Evolutionary conservation across 2,113 vertebrate species (phyloP).

Genomic region (Chrysochloris asiatica): DNA sequence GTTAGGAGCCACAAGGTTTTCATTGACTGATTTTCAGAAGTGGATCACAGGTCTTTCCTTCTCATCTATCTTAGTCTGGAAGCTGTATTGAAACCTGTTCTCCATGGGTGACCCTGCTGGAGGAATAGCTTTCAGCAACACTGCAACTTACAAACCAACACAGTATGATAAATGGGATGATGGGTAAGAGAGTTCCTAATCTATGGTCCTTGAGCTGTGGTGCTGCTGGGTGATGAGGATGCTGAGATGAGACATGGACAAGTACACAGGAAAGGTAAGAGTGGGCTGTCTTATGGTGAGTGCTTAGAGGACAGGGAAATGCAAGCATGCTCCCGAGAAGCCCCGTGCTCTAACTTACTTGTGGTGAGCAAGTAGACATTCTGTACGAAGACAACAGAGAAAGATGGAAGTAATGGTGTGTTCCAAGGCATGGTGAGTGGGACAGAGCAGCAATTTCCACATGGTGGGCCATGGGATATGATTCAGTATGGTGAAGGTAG

Average conservation of each 20-base stretch:
- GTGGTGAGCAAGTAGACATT: neutral
- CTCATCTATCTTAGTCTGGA: neutral
- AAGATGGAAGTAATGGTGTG: fast-evolving
- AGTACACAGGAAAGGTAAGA: fast-evolving
- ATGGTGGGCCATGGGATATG: neutral
- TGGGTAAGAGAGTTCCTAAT: neutral
- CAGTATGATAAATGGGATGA: neutral
- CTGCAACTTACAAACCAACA: neutral
- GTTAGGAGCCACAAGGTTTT: neutral
- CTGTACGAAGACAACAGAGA: neutral
- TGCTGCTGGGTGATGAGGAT: neutral
- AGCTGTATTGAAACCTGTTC: neutral
- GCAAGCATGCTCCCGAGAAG: neutral
- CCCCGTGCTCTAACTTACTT: neutral
- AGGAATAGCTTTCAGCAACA: neutral
- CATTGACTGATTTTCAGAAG: neutral
- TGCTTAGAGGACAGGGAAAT: neutral
- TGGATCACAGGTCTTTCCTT: neutral
- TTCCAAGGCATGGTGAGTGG: neutral
- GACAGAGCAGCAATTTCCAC: fast-evolving
- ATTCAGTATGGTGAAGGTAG: too few species aligned
- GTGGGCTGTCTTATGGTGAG: neutral
- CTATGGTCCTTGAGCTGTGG: neutral
- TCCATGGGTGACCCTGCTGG: neutral
- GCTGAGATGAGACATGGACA: neutral